A percentile compares a stretch with the other conserved stretches of the same genome.
Evolutionary conservation across 1,140 invertebrate species (phyloP).

Genomic region (Drosophila orosa): DNA sequence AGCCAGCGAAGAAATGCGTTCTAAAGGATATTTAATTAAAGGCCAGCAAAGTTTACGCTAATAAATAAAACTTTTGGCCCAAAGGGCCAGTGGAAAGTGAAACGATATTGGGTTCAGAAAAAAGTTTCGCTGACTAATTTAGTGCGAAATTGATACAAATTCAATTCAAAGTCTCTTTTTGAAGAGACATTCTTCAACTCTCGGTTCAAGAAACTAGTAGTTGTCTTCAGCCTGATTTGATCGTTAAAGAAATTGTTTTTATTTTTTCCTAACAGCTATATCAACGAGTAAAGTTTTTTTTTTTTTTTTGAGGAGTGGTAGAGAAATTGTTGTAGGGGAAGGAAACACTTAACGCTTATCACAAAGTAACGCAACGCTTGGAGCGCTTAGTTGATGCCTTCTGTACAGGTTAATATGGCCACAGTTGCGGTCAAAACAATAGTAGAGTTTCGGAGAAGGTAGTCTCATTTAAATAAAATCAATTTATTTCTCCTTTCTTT

Average conservation of each 20-base stretch:
- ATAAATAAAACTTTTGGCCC: slow-evolving; percentile 67
- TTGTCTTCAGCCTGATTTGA: slow-evolving; percentile 4
- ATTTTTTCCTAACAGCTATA: slow-evolving; percentile 17
- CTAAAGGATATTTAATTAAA: slow-evolving; percentile 76
- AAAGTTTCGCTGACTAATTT: slow-evolving; percentile 65
- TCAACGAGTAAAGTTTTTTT: slow-evolving; percentile 29
- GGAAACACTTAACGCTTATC: slow-evolving; percentile 79
- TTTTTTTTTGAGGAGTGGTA: slow-evolving; percentile 20
- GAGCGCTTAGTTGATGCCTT: slow-evolving; percentile 65
- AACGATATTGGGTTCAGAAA: slow-evolving; percentile 18
- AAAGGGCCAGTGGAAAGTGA: slow-evolving; percentile 24
- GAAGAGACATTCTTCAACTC: slow-evolving; percentile 5
- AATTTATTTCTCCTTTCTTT: neutral
- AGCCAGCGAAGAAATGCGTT: slow-evolving; percentile 56
- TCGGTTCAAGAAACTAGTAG: slow-evolving; percentile 14
- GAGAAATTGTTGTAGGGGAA: slow-evolving; percentile 19
- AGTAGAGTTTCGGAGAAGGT: neutral
- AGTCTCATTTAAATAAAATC: neutral
- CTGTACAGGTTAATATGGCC: slow-evolving; percentile 19
- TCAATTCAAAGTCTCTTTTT: slow-evolving; percentile 48
- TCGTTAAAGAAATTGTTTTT: neutral
- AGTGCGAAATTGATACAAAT: slow-evolving; percentile 64
- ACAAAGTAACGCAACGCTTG: slow-evolving; percentile 78
- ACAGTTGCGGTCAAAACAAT: slow-evolving; percentile 17
- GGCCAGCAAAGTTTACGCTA: slow-evolving; percentile 64